Evolutionary conservation across 1,140 invertebrate species (phyloP).

Genomic region (Platyscapa corneri): DNA sequence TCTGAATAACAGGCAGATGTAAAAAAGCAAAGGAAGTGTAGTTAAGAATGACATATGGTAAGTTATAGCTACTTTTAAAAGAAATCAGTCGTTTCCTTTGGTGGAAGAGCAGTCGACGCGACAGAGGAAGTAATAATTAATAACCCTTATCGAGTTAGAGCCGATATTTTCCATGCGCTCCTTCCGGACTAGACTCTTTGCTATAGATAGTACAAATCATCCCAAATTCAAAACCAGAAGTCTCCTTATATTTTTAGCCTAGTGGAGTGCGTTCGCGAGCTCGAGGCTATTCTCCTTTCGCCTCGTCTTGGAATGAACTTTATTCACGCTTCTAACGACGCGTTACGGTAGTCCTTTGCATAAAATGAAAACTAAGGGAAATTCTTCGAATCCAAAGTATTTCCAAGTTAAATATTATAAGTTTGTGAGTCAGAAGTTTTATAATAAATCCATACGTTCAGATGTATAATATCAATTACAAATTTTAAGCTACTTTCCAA

Average conservation of each 20-base stretch:
- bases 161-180: conserved; percentile 36
- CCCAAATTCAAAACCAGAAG: conserved; percentile 49
- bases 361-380: conserved; percentile 38
- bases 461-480: neutral
- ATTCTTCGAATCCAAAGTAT: conserved; percentile 38
- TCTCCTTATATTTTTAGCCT: conserved; percentile 37
- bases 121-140: conserved; percentile 50
- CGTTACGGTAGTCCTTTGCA: conserved; percentile 42
- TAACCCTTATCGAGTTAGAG: conserved; percentile 46
- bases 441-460: conserved; percentile 11
- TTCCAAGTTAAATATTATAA: conserved; percentile 27
- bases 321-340: conserved; percentile 49
- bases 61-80: conserved; percentile 49
- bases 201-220: conserved; percentile 52
- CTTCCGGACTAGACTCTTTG: neutral
- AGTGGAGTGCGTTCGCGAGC: neutral
- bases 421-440: conserved; percentile 11
- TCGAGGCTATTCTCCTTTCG: conserved; percentile 46
- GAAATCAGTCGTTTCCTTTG: conserved; percentile 37
- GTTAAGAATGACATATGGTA: conserved; percentile 47
- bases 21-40: neutral
- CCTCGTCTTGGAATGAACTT: conserved; percentile 40
- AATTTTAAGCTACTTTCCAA: neutral
- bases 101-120: neutral
- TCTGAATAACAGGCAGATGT: conserved; percentile 34